Conservation (phyloP, 1,140 invertebrate species). For the Zaprionus nigranus region DNA sequence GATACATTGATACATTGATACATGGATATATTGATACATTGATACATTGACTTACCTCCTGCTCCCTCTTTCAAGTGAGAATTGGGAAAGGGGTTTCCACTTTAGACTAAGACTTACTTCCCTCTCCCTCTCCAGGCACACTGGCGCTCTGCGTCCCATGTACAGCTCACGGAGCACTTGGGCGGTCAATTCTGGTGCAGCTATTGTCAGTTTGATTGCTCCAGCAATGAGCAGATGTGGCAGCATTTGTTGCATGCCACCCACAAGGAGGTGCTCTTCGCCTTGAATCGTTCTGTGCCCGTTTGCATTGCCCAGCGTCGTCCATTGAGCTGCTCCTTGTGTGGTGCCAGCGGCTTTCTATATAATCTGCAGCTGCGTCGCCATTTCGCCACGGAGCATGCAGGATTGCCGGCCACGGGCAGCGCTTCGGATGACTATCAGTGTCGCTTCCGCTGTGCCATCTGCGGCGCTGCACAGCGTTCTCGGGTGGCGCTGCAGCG, state of each 20-base stretch:
- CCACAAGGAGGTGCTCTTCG: slow-evolving; percentile 89
- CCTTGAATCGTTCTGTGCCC: slow-evolving; percentile 91
- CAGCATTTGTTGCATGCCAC: slow-evolving; percentile 88
- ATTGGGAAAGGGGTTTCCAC: no score
- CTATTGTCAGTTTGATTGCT: slow-evolving; percentile 90
- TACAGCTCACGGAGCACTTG: slow-evolving; percentile 62
- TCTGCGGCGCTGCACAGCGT: slow-evolving; percentile 86
- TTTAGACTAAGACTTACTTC: no score
- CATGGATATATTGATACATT: no score
- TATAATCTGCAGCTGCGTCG: slow-evolving; percentile 89
- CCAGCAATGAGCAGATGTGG: slow-evolving; percentile 88
- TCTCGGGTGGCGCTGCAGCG: slow-evolving; percentile 88
- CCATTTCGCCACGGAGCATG: slow-evolving; percentile 86
- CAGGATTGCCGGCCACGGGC: slow-evolving; percentile 34
- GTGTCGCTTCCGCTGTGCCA: slow-evolving; percentile 86
- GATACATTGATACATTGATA: no score
- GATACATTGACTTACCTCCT: no score
- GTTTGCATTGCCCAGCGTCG: slow-evolving; percentile 90
- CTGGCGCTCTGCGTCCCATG: slow-evolving; percentile 89
- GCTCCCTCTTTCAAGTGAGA: no score
- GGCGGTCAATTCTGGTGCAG: slow-evolving; percentile 89
- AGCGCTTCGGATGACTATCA: slow-evolving; percentile 89
- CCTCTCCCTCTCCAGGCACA: slow-evolving; percentile 85
- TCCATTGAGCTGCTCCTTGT: slow-evolving; percentile 83
- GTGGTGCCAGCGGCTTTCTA: slow-evolving; percentile 87